These are phyloP conservation scores for Sterrhoptilus dennistouni DNA, from an alignment of 2,113 vertebrate species.

Conservation along the genomic window DNA sequence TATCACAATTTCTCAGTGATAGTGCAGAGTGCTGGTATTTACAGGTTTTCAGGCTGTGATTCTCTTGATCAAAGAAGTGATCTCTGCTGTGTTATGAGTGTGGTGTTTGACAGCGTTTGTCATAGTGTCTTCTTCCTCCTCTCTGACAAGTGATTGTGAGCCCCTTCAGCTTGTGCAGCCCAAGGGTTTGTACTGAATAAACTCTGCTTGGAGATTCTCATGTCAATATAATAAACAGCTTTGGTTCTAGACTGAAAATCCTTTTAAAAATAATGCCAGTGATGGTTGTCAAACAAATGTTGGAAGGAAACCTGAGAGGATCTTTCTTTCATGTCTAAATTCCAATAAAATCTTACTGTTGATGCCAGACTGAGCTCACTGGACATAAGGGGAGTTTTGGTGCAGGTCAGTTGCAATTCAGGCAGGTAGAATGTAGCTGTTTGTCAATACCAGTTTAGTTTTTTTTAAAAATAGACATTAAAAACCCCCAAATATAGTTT, in stretches of 20 bases:
- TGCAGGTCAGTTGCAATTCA: background rate
- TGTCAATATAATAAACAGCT: background rate
- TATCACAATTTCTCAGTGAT: background rate
- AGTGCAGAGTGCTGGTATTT: slow-evolving; percentile 21
- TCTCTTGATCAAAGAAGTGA: background rate
- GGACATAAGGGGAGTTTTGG: background rate
- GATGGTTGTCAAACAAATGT: background rate
- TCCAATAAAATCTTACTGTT: background rate
- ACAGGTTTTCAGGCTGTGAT: slow-evolving; percentile 2
- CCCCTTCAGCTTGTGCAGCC: background rate
- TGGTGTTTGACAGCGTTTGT: slow-evolving; percentile 5
- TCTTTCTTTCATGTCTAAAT: background rate
- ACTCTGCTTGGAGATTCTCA: background rate
- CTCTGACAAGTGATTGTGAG: background rate
- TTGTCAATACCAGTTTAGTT: background rate
- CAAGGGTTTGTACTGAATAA: background rate
- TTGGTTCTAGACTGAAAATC: background rate
- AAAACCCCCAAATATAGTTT: background rate
- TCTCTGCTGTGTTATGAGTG: background rate
- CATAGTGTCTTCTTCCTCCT: background rate
- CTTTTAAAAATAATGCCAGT: background rate
- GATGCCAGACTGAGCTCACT: background rate
- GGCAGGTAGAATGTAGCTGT: background rate
- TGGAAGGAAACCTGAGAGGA: background rate
- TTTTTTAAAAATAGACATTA: background rate